Evolutionary conservation across 2,797 vertebrate genomes (phyloP), one percentile per base, ranked within the genome.

Genomic region (Peromyscus melanophrys): DNA sequence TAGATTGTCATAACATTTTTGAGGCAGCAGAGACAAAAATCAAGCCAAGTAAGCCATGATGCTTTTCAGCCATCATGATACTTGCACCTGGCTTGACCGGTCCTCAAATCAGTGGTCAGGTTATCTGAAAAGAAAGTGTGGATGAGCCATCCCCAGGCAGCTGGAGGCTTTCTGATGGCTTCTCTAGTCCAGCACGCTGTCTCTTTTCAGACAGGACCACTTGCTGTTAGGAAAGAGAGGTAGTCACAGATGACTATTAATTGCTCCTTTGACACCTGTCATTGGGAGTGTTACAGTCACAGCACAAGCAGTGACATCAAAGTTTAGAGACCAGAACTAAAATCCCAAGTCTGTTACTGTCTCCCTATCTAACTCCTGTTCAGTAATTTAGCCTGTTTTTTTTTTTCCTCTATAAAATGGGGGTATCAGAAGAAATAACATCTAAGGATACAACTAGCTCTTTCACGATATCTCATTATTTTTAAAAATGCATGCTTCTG

Each of bases 11-110:
- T 49, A 76, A 96, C 31, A 40, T 71, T 75, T 93, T 82, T 81
- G 65, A 93, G 31, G 27, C 90, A 29, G 7, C 81, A 93, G 75
- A 92, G 77, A 85, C 89, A 37, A 92, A n/a, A n/a, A 93, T 95
- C 61, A 14, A 69, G n/a, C 63, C 76, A 85, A 49, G 65, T 67
- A 89, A 97, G 37, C 34, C 73, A 1, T 40, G 52, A 86, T 77
- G 16, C 2, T 14, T 78, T 92, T 71, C 63, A 84, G 13, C 25
- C 85, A 77, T 65, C 16, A 13, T 49, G 46, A n/a, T 75, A 46
- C 52, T 84, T 73, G n/a, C 73, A 4, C 17, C 90, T 19, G 12
- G 27, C 25, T 13, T 86, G 31, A 84, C 75, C 16, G 16, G 14
- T 76, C 61, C 29, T 90, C 49, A 78, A 2, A 76, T 52, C 46